phyloP scores from a whole-genome alignment of 2,888 invertebrate genomes.

The Hypolimnas misippus region DNA sequence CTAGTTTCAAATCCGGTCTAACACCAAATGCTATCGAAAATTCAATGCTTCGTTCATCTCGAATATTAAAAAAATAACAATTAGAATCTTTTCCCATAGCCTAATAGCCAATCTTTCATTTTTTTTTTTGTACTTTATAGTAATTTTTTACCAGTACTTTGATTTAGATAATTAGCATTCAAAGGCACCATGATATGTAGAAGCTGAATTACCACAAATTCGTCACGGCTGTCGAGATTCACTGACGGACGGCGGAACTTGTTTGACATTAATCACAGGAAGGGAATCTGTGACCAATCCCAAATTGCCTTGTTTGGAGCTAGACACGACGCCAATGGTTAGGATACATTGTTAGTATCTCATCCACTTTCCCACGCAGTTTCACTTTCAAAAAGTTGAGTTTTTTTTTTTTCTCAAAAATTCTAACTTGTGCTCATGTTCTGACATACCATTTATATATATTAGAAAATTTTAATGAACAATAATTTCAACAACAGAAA shows the following conservation, averaged over 20 bases:
- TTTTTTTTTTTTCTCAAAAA: not conserved
- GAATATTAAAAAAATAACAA: too few species aligned
- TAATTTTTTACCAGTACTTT: not conserved
- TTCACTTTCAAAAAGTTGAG: not conserved
- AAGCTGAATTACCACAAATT: conserved; percentile 16
- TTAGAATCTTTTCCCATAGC: too few species aligned
- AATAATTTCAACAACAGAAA: too few species aligned
- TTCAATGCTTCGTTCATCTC: too few species aligned
- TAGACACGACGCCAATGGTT: conserved; percentile 29
- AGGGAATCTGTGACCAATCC: conserved; percentile 42
- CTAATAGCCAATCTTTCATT: too few species aligned
- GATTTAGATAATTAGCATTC: conserved; percentile 2
- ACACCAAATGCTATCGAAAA: too few species aligned
- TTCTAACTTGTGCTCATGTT: not conserved
- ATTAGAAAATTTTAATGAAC: too few species aligned
- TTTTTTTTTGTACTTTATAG: not conserved
- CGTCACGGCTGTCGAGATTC: conserved; percentile 37
- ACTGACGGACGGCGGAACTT: conserved; percentile 41
- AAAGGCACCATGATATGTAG: not conserved
- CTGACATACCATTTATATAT: too few species aligned
- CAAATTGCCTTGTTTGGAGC: conserved; percentile 39
- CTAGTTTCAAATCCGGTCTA: too few species aligned
- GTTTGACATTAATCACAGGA: conserved; percentile 46
- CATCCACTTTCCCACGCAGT: not conserved
- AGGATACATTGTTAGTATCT: conserved; percentile 11